A percentile compares a stretch with the other conserved stretches of the same genome.
These are phyloP conservation scores for Megaceryle maxima DNA, from an alignment of 2,113 vertebrate species.

Conservation along the genomic window DNA sequence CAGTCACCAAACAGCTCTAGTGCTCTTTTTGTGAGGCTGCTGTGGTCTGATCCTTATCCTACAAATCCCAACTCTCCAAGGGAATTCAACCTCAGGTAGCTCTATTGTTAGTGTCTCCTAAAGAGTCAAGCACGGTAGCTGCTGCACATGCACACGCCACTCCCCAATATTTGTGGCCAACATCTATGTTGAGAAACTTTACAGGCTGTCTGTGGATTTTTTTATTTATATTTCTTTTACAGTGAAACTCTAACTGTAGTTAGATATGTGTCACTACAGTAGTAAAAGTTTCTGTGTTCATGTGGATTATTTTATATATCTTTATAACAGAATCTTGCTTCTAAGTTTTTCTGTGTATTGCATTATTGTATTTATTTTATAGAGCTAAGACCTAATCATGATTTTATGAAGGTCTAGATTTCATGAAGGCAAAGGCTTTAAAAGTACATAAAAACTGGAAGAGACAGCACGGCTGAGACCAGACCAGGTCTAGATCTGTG, in stretches of 20 bases:
- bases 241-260: neutral
- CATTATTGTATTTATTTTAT: neutral
- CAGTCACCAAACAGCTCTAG: neutral
- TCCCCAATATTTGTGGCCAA: neutral
- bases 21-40: neutral
- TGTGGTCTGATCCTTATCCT: neutral
- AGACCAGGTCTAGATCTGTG: neutral
- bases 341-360: neutral
- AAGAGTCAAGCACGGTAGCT: neutral
- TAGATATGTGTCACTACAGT: neutral
- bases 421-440: neutral
- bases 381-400: neutral
- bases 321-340: neutral
- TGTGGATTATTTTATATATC: neutral
- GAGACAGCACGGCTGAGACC: neutral
- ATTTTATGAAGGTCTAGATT: neutral
- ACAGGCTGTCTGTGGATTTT: neutral
- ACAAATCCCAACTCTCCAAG: neutral
- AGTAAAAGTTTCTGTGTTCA: neutral
- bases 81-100: neutral
- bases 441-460: neutral
- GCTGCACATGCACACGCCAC: fast-evolving
- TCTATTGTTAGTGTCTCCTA: neutral
- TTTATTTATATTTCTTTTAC: neutral
- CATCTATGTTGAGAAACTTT: neutral